phyloP scores from a whole-genome alignment of 2,113 vertebrate genomes.

The Aegithalos caudatus region DNA sequence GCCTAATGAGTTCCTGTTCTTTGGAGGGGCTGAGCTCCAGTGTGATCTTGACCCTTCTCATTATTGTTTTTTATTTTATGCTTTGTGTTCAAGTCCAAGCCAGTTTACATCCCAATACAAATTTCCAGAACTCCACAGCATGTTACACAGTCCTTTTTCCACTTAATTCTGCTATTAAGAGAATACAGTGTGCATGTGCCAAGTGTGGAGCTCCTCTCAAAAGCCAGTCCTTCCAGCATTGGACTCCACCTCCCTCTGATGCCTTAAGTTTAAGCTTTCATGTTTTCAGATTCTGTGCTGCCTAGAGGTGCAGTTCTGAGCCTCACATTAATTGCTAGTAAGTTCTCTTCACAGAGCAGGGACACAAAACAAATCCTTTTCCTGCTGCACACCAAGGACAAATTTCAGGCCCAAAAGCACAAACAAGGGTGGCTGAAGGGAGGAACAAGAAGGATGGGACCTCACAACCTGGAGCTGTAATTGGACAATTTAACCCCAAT shows the following conservation, averaged over 20 bases:
- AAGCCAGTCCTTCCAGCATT: background rate
- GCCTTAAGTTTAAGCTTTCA: background rate
- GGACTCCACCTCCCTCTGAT: background rate
- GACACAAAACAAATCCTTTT: background rate
- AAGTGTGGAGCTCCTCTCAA: background rate
- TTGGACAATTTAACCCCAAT: too few species aligned
- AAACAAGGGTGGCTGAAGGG: too few species aligned
- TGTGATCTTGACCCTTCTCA: background rate
- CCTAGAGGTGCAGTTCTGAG: background rate
- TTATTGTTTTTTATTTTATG: background rate
- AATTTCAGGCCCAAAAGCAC: too few species aligned
- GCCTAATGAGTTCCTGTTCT: background rate
- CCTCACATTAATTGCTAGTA: background rate
- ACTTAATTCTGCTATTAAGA: background rate
- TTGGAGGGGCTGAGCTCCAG: background rate
- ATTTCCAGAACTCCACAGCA: background rate
- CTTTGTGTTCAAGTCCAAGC: background rate
- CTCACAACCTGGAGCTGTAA: too few species aligned
- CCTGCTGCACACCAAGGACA: too few species aligned
- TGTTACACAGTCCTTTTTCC: background rate
- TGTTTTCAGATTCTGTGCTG: background rate
- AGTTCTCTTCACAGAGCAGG: background rate
- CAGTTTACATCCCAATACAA: background rate
- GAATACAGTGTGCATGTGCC: fast-evolving
- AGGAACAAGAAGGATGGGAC: too few species aligned